Percentiles rank a stretch among this genome's conserved stretches.
Evolutionary conservation across 30 jellyfish, hydroid and myxozoan species (phyloP).

Genomic region (Turritopsis rubra): DNA sequence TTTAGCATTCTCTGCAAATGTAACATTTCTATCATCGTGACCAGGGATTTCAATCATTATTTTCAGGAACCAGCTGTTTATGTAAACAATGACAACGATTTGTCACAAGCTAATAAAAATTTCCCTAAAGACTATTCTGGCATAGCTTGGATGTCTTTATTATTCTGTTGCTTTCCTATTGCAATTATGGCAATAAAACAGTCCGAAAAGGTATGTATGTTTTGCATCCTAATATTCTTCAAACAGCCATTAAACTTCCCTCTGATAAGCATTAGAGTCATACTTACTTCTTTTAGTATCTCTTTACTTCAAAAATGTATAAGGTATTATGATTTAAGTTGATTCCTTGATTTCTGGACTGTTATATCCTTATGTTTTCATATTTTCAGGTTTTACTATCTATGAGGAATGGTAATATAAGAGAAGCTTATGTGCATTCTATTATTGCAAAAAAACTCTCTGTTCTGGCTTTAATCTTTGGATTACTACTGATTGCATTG

Average conservation of each 20-base stretch:
- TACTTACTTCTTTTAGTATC: too few relatives aligned
- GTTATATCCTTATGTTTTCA: too few relatives aligned
- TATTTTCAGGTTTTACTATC: slow-evolving; percentile 16
- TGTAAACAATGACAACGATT: not conserved
- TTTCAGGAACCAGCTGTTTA: too few relatives aligned
- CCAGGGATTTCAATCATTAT: not conserved
- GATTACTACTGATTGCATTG: slow-evolving; percentile 1
- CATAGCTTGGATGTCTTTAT: slow-evolving; percentile 32
- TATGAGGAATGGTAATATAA: slow-evolving; percentile 23
- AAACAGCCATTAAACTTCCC: not conserved
- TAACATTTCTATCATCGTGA: not conserved
- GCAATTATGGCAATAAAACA: slow-evolving; percentile 8
- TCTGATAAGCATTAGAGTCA: too few relatives aligned
- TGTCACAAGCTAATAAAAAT: not conserved
- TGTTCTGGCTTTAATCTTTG: slow-evolving; percentile 26
- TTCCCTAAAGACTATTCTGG: slow-evolving; percentile 25
- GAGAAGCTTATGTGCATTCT: slow-evolving; percentile 20
- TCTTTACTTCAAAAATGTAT: too few relatives aligned
- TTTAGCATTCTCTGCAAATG: not conserved
- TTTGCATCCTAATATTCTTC: not conserved
- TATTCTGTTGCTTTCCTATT: slow-evolving; percentile 34
- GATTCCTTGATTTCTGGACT: not conserved
- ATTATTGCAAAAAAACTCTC: slow-evolving; percentile 21
- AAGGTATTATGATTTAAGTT: too few relatives aligned
- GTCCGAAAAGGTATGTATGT: slow-evolving; percentile 30